These are phyloP conservation scores for Atherinomorus stipes DNA, from an alignment of 2,113 vertebrate genomes.

Conservation along the genomic window DNA sequence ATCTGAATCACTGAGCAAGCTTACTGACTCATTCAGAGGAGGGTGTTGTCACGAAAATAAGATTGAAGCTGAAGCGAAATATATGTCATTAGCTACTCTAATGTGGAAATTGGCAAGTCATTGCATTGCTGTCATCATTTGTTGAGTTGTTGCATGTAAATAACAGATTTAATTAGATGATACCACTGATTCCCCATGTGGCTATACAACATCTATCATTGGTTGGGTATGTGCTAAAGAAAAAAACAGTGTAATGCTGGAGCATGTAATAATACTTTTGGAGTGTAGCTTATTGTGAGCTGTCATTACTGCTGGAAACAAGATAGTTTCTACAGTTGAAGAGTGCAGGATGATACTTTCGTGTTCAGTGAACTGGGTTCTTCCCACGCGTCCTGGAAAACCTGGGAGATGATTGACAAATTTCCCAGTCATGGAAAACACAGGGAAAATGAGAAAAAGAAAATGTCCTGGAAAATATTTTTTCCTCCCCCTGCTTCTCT, in stretches of 20 bases:
- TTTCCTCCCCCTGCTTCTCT: too few species aligned
- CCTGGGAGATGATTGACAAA: too few species aligned
- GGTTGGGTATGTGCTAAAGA: background rate
- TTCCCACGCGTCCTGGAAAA: too few species aligned
- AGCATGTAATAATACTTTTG: background rate
- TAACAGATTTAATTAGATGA: too few species aligned
- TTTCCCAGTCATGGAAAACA: too few species aligned
- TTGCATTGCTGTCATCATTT: background rate
- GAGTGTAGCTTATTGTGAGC: background rate
- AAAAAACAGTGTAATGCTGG: background rate
- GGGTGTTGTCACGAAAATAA: background rate
- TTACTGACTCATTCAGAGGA: background rate
- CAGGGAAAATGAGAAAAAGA: too few species aligned
- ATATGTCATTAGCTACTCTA: background rate
- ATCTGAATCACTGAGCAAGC: background rate
- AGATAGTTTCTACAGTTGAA: background rate
- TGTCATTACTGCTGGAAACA: background rate
- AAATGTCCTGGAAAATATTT: too few species aligned
- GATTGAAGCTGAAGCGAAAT: background rate
- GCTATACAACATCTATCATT: background rate
- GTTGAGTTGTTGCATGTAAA: background rate
- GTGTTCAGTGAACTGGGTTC: background rate
- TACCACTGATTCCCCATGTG: background rate
- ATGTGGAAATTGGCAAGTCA: background rate
- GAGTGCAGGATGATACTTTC: background rate